Percentiles rank a stretch among this genome's conserved stretches.
These are phyloP conservation scores for Rhagoletis zephyria DNA, from an alignment of 1,140 invertebrate species.

Conservation along the genomic window DNA sequence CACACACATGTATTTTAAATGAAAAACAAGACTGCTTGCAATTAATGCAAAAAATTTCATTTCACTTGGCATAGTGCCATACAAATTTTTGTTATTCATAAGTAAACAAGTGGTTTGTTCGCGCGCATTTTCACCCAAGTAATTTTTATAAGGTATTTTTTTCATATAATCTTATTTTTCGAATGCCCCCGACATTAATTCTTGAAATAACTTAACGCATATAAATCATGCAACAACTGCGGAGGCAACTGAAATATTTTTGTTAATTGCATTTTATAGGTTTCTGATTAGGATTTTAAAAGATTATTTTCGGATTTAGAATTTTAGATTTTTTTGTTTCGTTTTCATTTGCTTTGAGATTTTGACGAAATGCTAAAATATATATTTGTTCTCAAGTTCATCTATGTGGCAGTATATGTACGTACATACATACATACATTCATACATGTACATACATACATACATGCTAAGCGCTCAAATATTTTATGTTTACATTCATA, in stretches of 20 bases:
- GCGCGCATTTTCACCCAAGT: not conserved
- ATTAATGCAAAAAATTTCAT: not conserved
- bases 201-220: not conserved
- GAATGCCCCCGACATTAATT: not conserved
- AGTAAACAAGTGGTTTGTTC: not conserved
- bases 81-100: not conserved
- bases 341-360: not conserved
- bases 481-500: no score
- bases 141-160: no score
- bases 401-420: not conserved
- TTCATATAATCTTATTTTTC: not conserved
- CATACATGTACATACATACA: no score
- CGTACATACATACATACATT: no score
- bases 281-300: constrained; percentile 1
- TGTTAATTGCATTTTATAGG: not conserved
- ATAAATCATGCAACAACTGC: not conserved
- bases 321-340: not conserved
- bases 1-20: not conserved
- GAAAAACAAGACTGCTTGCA: not conserved
- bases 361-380: not conserved
- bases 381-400: not conserved
- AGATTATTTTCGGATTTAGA: not conserved
- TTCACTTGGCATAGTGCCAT: not conserved
- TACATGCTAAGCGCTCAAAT: no score
- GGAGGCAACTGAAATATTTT: not conserved